Base-by-base conservation (phyloP, 2,797 vertebrate species). In the Hyperoplus lanceolatus region DNA sequence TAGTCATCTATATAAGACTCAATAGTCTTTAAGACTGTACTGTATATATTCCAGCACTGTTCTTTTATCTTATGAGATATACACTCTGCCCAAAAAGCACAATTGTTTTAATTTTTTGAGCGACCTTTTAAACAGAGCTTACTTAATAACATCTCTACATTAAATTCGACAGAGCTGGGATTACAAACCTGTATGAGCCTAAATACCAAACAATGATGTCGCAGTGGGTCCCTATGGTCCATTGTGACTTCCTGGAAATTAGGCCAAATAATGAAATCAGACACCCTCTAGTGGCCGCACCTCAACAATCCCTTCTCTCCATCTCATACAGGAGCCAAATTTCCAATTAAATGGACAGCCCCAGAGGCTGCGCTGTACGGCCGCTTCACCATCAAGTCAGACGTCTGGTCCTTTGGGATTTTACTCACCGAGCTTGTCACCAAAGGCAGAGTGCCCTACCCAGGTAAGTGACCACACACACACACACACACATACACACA, bases 381-480 rank as follows among this genome's bases (percentile, higher is more conserved):
- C 50, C 96, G 97, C 83, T 99, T 99, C 94, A 98, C 97, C 87
- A 99, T 99, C 91, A 99, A 99, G 90, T 99, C 97, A 0, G 97
- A 99, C 63, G 97, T 97, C 18, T 99, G 97, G 97, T 99, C 97
- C 53, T 98, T 98, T 83, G 97, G 97, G 85, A 98, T 99, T 92
- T 92, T 98, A 61, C 95, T 97, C 84, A 98, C 96, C 12, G 97
- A 98, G 88, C 94, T 98, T 10, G 97, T 98, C 86, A 99, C 97
- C 49, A 99, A 98, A 92, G 97, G 97, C 75, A 95, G 97, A 94
- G 97, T 99, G 73, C 97, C 97, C 61, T 99, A 99, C 84, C 97
- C 97, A 94, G 97, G 97, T 98, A 89, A 95, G 89, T 50, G 50
- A 67, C 70, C 16, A 13, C 38, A 82, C 76, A 50, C 11, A 9